phyloP scores from a whole-genome alignment of 2,888 invertebrate species.

The Cephus nigrinus region DNA sequence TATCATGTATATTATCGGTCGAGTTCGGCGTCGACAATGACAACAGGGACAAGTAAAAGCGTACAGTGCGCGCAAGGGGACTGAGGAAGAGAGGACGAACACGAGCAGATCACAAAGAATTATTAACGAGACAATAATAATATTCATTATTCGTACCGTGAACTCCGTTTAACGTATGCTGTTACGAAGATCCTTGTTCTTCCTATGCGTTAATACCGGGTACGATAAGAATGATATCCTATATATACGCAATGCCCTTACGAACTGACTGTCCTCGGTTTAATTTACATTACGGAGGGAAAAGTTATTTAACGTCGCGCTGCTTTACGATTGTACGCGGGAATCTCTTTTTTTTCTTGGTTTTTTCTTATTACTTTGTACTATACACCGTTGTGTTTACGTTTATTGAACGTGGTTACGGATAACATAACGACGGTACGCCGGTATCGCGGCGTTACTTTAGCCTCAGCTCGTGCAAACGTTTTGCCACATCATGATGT shows the following conservation, averaged over 20 bases:
- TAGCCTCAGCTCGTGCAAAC: slow-evolving; percentile 27
- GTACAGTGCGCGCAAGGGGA: not conserved
- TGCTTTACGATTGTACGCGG: slow-evolving; percentile 21
- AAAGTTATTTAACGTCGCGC: slow-evolving; percentile 23
- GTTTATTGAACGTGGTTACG: slow-evolving; percentile 52
- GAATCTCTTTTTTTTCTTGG: slow-evolving; percentile 19
- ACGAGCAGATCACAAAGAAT: not conserved
- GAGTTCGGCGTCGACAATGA: not conserved
- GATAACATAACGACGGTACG: slow-evolving; percentile 59
- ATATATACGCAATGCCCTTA: not conserved
- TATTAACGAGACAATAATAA: not conserved
- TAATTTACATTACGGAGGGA: slow-evolving; percentile 20
- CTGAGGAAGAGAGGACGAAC: not conserved
- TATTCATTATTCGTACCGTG: not conserved
- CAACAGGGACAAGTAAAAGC: not conserved
- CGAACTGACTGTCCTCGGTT: not conserved
- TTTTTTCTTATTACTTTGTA: slow-evolving; percentile 33
- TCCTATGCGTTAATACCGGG: not conserved
- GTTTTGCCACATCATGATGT: slow-evolving; percentile 67
- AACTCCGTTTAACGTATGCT: not conserved
- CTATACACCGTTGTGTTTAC: slow-evolving; percentile 46
- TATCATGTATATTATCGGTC: not conserved
- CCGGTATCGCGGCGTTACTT: slow-evolving; percentile 52
- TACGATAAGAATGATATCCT: not conserved
- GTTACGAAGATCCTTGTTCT: not conserved